Conservation (phyloP, 2,113 vertebrate species). For the Hystrix cristata region DNA sequence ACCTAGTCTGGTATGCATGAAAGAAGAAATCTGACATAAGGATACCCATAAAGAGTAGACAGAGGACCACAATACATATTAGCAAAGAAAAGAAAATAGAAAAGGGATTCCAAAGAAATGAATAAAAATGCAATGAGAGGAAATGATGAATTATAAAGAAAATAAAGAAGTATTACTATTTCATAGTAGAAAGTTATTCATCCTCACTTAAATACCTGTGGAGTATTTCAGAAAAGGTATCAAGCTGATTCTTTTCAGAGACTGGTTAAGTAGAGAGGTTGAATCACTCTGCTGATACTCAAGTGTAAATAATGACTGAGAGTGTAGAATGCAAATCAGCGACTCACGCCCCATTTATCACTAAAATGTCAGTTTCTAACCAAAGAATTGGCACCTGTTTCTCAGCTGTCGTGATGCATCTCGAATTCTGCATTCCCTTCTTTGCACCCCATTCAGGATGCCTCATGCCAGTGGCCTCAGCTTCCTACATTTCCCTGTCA, state of each 20-base stretch:
- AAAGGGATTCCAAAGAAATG: background rate
- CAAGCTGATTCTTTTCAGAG: background rate
- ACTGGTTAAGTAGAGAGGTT: background rate
- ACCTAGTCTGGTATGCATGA: background rate
- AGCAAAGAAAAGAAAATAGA: background rate
- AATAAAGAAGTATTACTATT: conserved; percentile 21
- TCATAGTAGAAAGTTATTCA: background rate
- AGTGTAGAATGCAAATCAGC: background rate
- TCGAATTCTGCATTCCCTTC: background rate
- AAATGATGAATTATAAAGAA: background rate
- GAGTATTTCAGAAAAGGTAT: background rate
- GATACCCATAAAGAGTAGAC: background rate
- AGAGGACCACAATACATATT: background rate
- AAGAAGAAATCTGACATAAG: conserved; percentile 43
- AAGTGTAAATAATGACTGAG: background rate
- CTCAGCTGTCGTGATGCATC: background rate
- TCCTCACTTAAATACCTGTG: background rate
- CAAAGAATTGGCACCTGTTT: background rate
- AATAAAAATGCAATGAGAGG: background rate
- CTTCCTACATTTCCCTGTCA: background rate
- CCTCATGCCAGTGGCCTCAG: background rate
- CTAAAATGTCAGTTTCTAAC: background rate
- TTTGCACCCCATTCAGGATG: background rate
- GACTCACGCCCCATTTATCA: background rate
- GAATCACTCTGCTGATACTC: background rate